Evolutionary conservation across 2,888 invertebrate genomes (phyloP).

Genomic region (Leptopilina syphax): DNA sequence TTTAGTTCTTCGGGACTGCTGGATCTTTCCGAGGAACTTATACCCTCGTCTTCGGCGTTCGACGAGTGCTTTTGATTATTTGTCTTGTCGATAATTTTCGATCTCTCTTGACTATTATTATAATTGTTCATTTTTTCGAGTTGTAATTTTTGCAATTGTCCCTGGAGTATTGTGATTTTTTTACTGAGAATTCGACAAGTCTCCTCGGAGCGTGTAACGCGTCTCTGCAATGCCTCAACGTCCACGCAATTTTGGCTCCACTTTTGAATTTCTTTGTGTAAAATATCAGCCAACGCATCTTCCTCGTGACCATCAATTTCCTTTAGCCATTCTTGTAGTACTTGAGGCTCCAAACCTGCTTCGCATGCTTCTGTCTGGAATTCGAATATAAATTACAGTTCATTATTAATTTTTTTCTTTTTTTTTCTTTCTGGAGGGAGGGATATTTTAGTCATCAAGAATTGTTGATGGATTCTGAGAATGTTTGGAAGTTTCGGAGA

Average conservation of each 20-base stretch:
- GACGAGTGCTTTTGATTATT: conserved; percentile 78
- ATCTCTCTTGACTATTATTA: conserved; percentile 60
- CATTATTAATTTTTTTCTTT: not conserved
- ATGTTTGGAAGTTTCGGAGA: not conserved
- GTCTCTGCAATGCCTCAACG: conserved; percentile 85
- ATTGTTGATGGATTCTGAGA: not conserved
- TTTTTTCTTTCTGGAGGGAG: not conserved
- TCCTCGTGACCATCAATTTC: conserved; percentile 69
- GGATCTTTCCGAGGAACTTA: conserved; percentile 89
- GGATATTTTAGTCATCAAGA: conserved; percentile 19
- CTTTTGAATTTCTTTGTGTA: conserved; percentile 83
- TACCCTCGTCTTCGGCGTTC: conserved; percentile 92
- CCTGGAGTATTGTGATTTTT: conserved; percentile 69
- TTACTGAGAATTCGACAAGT: conserved; percentile 72
- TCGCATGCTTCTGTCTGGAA: conserved; percentile 74
- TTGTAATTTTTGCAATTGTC: conserved; percentile 68
- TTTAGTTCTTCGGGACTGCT: conserved; percentile 83
- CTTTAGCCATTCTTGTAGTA: conserved; percentile 71
- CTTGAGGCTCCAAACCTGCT: conserved; percentile 73
- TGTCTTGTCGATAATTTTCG: conserved; percentile 69
- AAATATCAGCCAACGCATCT: conserved; percentile 67
- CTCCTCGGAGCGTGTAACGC: conserved; percentile 83
- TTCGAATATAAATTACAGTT: not conserved
- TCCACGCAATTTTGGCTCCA: conserved; percentile 89
- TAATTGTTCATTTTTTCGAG: conserved; percentile 68